Base-by-base conservation (phyloP, 2,888 invertebrate species). In the Melanophora roralis region DNA sequence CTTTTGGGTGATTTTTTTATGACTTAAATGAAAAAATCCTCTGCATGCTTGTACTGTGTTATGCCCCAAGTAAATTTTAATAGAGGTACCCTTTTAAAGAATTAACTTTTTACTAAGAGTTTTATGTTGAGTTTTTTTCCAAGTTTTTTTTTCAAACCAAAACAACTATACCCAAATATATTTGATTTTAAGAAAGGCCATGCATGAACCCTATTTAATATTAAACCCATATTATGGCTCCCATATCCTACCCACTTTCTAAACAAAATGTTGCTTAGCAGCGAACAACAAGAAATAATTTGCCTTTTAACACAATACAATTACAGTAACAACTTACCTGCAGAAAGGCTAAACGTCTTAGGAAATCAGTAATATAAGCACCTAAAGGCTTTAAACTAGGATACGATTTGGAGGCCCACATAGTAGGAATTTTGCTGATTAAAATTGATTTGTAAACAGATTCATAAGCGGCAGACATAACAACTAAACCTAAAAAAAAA, bases 351-450 rank as follows among this genome's bases (percentile, higher is more conserved):
- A 98, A 91, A 82, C 98, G 92, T 0, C 93, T 93, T n/a, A 97
- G 89, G 84, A 98, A 94, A 88, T 98, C 98, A 82, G 92, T 92
- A 68, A 97, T 91, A 87, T 97, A 98, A 84, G 95, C 95, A 27
- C 95, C 96, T 12, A 98, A 91, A 0, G 97, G 96, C 88, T 98
- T 98, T 32, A 97, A 91, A 4, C 97, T 97, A 0, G 97, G 98
- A 89, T 98, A 98, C 8, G 97, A 97, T 86, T 94, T 93, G 84
- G 93, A 92, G 78, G 94, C 93, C 98, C 98, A 98, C 89, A 95
- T 91, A 36, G 91, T 91, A 0, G 98, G 98, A 84, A 97, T 95
- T 89, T 93, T 94, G 4, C 96, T 95, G 79, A 94, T 94, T 80
- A 97, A 91, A 85, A 98, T 95, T 83, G 96, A 95, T 60, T 93